phyloP scores from a whole-genome alignment of 2,797 vertebrate species.

The Margarornis squamiger region DNA sequence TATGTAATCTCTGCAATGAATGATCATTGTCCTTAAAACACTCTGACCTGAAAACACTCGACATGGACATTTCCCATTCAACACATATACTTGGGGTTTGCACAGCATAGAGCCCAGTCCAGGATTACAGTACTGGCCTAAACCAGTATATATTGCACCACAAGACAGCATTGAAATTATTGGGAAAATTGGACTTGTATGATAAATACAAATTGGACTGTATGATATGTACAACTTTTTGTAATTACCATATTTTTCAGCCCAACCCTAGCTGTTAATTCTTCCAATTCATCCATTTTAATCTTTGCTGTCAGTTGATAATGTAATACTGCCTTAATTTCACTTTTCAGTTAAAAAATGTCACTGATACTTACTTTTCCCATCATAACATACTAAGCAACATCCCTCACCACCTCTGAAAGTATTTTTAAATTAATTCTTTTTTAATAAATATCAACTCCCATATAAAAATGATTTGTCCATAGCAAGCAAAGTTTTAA shows the following conservation, averaged over 20 bases:
- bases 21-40: background rate
- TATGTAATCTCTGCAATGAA: background rate
- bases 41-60: background rate
- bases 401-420: background rate
- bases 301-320: background rate
- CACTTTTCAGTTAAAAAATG: background rate
- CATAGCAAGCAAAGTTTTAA: background rate
- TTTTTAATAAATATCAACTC: background rate
- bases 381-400: background rate
- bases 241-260: background rate
- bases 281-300: background rate
- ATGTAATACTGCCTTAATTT: background rate
- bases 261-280: background rate
- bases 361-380: background rate
- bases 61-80: background rate
- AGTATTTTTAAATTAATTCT: background rate
- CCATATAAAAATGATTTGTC: background rate
- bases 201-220: background rate
- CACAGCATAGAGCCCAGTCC: fast-evolving
- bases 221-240: background rate
- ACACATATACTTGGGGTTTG: background rate
- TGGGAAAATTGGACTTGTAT: background rate
- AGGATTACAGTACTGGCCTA: background rate
- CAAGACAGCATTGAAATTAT: background rate
- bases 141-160: background rate